Evolutionary conservation across 2,113 vertebrate genomes (phyloP).

Genomic region (Tamias sibiricus): DNA sequence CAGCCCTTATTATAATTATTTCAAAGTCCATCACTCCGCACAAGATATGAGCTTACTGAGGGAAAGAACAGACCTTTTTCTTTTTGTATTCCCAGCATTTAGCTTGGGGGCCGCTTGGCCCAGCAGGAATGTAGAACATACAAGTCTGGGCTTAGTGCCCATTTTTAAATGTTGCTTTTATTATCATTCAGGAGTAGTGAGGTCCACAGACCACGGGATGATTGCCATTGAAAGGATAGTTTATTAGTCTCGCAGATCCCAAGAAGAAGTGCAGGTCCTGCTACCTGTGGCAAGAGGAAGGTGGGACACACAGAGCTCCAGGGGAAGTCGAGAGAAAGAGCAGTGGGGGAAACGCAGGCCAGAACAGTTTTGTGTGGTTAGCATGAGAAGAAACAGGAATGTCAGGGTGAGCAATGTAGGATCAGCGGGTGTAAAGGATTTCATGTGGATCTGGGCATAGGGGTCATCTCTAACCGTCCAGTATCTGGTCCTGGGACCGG

Average conservation of each 20-base stretch:
- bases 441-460: too few species aligned
- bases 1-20: neutral
- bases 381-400: neutral
- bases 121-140: neutral
- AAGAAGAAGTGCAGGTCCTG: neutral
- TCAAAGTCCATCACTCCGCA: neutral
- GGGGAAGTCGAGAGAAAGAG: neutral
- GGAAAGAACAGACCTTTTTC: neutral
- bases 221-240: neutral
- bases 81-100: neutral
- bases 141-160: too few species aligned
- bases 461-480: neutral
- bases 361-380: neutral
- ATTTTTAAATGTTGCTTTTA: neutral
- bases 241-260: neutral
- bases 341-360: neutral
- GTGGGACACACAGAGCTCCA: neutral
- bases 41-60: neutral
- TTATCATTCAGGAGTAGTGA: neutral
- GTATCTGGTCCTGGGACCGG: neutral
- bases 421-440: neutral
- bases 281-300: neutral
- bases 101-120: too few species aligned
- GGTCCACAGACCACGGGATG: neutral
- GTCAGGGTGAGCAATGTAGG: too few species aligned